Base-by-base conservation (phyloP, 2,888 invertebrate species). In the Osmoderma eremita region DNA sequence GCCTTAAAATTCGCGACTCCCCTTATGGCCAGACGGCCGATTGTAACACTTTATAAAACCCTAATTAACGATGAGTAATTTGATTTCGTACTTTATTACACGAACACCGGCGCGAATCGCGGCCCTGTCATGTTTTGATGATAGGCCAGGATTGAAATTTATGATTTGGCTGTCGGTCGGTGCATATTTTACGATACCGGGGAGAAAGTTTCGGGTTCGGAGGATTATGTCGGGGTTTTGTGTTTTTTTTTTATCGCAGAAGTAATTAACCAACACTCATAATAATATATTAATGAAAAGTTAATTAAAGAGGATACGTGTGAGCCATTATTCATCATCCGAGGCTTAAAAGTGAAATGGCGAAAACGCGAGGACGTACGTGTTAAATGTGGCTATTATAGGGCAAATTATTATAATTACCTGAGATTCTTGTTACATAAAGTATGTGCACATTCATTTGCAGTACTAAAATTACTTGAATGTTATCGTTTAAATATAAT, bases 1-100 rank as follows among this genome's bases (percentile, higher is more conserved):
- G 49, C 48, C 30, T 63, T 49, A 56, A 65, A 65, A 58, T 45
- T 45, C 42, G 30, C 45, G 45, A 42, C 42, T 42, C 12, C 45
- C n/a, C 42, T 58, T 15, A 39, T 20, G 30, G 22, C 20, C 20
- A 20, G 30, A 22, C 10, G 6, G 48, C 15, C 24, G 54, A 53
- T 51, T 48, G 54, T 42, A 42, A 63, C 51, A 20, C 50, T 50
- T 39, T 39, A 42, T 63, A 51, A 53, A 36, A 41, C 63, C 51
- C 63, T 63, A 63, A 63, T 63, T 51, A 63, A 63, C 63, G 51
- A 63, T 63, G 63, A 63, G 51, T 63, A 63, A 63, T 63, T 63
- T 41, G 63, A 63, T 63, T 63, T 63, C 39, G 50, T 39, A 24
- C 51, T 63, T 63, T 63, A 63, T 63, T 63, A 42, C 15, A 51